These are phyloP conservation scores for Chrysolina oricalcia DNA, from an alignment of 2,888 invertebrate species.

Conservation along the genomic window DNA sequence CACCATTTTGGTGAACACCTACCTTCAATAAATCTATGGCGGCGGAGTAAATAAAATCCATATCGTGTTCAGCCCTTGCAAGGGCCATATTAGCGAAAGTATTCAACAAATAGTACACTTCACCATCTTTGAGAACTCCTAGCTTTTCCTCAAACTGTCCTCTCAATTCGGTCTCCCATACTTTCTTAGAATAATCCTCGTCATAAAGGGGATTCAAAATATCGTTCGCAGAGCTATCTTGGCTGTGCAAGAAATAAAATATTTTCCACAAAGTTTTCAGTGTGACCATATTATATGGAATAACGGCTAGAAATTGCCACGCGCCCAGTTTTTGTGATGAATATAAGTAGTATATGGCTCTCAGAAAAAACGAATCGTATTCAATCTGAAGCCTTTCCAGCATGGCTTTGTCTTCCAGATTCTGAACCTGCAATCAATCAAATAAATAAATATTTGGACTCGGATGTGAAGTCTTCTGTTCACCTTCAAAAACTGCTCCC, in stretches of 20 bases:
- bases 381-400: slow-evolving; percentile 79
- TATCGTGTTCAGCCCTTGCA: slow-evolving; percentile 76
- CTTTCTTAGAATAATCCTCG: slow-evolving; percentile 72
- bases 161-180: slow-evolving; percentile 72
- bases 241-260: slow-evolving; percentile 77
- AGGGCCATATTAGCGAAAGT: slow-evolving; percentile 87
- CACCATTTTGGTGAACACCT: slow-evolving; percentile 48
- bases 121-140: slow-evolving; percentile 79
- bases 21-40: slow-evolving; percentile 83
- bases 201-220: slow-evolving; percentile 62
- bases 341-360: slow-evolving; percentile 81
- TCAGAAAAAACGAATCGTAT: slow-evolving; percentile 82
- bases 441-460: slow-evolving; percentile 3
- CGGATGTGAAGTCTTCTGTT: not conserved
- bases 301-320: slow-evolving; percentile 87
- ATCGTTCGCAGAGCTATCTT: slow-evolving; percentile 71
- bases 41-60: slow-evolving; percentile 78
- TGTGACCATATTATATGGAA: slow-evolving; percentile 80
- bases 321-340: slow-evolving; percentile 82
- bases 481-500: slow-evolving; percentile 73
- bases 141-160: slow-evolving; percentile 79
- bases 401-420: slow-evolving; percentile 71
- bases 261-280: slow-evolving; percentile 78
- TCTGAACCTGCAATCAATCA: slow-evolving; percentile 60
- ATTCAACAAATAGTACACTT: slow-evolving; percentile 84